Percentiles rank a stretch among this genome's conserved stretches.
Conservation (phyloP, 2,888 invertebrate species). For the Pomacea canaliculata region DNA sequence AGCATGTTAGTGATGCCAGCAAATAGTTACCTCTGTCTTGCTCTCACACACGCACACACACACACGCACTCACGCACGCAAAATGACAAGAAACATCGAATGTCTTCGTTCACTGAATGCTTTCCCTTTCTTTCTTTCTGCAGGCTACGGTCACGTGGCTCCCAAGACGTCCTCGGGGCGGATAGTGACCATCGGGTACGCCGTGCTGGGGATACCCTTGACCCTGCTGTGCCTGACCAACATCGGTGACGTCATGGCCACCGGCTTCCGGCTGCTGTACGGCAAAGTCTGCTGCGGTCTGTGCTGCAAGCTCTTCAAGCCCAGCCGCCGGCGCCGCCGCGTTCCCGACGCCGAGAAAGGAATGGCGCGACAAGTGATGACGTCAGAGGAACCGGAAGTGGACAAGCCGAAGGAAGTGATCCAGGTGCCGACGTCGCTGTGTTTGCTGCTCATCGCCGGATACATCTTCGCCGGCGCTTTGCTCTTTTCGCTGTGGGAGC, state of each 20-base stretch:
- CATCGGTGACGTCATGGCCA: conserved; percentile 68
- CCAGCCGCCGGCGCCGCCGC: conserved; percentile 39
- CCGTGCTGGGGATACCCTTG: conserved; percentile 66
- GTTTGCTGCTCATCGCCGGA: conserved; percentile 64
- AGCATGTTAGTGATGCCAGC: too few species aligned
- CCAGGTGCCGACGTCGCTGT: conserved; percentile 67
- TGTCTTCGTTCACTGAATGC: too few species aligned
- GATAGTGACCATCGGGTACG: conserved; percentile 66
- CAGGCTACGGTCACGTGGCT: conserved; percentile 68
- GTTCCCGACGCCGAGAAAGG: conserved; percentile 55
- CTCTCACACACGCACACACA: too few species aligned
- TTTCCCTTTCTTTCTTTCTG: conserved; percentile 28
- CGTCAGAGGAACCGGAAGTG: conserved; percentile 47
- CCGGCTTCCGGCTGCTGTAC: conserved; percentile 74
- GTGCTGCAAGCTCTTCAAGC: conserved; percentile 59
- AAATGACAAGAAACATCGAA: too few species aligned
- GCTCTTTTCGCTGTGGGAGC: conserved; percentile 67
- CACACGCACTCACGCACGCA: too few species aligned
- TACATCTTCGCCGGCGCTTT: conserved; percentile 68
- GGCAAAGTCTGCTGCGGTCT: conserved; percentile 65
- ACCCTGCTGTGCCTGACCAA: conserved; percentile 66
- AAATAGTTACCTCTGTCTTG: too few species aligned
- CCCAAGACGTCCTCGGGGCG: conserved; percentile 64
- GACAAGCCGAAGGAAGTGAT: conserved; percentile 60
- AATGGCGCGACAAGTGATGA: conserved; percentile 36